Conservation (phyloP, 2,797 vertebrate species). For the Epinephelus coioides region DNA sequence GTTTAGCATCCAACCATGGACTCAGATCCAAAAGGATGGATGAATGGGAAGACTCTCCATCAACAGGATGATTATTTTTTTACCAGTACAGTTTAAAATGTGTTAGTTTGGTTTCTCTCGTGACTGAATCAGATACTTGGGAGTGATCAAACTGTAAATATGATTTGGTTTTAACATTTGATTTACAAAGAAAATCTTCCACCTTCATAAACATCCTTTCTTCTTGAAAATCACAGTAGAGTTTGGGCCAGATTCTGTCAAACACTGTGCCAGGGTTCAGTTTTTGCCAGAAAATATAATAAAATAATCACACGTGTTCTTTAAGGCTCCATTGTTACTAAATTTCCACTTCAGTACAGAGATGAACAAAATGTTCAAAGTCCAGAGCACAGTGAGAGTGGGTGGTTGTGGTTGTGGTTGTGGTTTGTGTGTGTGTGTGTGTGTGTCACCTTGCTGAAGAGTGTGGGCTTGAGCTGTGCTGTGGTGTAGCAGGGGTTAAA, state of each 20-base stretch:
- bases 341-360: not conserved
- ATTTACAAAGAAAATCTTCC: not conserved
- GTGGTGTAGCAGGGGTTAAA: conserved; percentile 99
- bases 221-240: not conserved
- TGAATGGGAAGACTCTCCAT: not conserved
- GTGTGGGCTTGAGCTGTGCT: conserved; percentile 95
- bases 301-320: not conserved
- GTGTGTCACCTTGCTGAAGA: conserved; percentile 96
- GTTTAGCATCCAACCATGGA: no score
- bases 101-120: not conserved
- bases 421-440: conserved; percentile 1
- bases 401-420: not conserved
- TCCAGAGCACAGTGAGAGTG: not conserved
- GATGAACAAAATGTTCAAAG: conserved; percentile 13
- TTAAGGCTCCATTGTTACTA: not conserved
- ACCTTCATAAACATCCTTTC: not conserved
- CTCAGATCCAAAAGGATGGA: not conserved
- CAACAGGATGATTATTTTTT: not conserved
- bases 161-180: not conserved
- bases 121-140: not conserved
- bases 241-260: not conserved
- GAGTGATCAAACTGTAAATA: not conserved
- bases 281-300: not conserved
- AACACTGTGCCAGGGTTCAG: no score
- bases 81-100: not conserved